A percentile compares a stretch with the other conserved stretches of the same genome.
phyloP scores from a whole-genome alignment of 2,113 vertebrate genomes.

The Pontoporia blainvillei region DNA sequence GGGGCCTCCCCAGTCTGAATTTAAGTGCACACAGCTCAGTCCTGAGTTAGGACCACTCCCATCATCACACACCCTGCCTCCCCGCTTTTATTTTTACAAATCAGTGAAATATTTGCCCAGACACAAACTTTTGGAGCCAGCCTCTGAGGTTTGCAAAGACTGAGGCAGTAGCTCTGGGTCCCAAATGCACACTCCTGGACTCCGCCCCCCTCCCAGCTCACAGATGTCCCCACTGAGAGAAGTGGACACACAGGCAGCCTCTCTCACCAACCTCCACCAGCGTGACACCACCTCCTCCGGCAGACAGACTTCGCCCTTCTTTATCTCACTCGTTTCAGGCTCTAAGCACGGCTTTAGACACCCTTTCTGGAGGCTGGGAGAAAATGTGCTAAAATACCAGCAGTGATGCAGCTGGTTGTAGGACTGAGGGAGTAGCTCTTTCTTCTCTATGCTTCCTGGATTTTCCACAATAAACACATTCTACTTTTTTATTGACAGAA shows the following conservation, averaged over 20 bases:
- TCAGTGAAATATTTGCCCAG: neutral
- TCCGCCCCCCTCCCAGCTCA: too few species aligned
- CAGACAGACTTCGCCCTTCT: neutral
- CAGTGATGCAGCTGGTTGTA: neutral
- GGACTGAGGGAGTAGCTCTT: neutral
- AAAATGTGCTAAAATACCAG: neutral
- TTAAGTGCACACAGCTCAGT: rapidly evolving
- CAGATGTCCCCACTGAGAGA: neutral
- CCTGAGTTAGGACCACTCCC: neutral
- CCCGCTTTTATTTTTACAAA: neutral
- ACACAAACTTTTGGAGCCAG: neutral
- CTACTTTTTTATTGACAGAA: neutral
- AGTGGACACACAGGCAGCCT: neutral
- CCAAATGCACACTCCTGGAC: neutral
- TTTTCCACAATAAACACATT: conserved; percentile 25
- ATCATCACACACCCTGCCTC: neutral
- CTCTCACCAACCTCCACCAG: rapidly evolving
- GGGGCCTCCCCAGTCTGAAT: neutral
- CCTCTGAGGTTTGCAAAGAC: neutral
- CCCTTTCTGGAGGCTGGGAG: neutral
- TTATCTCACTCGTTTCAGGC: neutral
- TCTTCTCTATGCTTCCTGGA: neutral
- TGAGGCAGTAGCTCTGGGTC: neutral
- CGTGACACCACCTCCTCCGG: neutral
- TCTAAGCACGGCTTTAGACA: neutral